Base-by-base conservation (phyloP, 2,888 invertebrate species). In the Mystacides longicornis region DNA sequence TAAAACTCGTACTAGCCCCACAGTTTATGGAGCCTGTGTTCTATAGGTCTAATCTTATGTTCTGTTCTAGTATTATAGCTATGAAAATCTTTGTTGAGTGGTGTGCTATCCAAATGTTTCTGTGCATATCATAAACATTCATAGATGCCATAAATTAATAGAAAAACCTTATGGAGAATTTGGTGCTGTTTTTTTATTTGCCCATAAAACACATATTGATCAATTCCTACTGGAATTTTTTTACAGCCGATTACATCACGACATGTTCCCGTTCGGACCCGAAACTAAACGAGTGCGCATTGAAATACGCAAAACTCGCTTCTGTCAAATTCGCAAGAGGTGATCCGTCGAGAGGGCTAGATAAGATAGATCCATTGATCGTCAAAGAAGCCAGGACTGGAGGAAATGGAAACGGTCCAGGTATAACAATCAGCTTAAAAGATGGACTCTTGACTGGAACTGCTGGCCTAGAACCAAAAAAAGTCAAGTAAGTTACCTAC, bases 221-320 rank as follows among this genome's bases (percentile, higher is more conserved):
- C 31, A 31, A 31, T 31, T 7, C 14, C 7, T 31, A 9, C 51
- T n/a, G n/a, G n/a, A n/a, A n/a, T 20, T 56, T 11, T 19, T 27
- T 68, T 68, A 19, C 65, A 71, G 69, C 69, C 16, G 65, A 66
- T 42, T 71, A 69, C 63, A 66, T 70, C 48, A 63, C 63, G 50
- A 64, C 67, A 18, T 70, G 71, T 60, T 64, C 64, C 23, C 63
- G 63, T 51, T 56, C 64, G 2, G 69, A 69, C 53, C 67, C 69
- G 2, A 63, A 69, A 43, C 61, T 70, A 49, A 67, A 69, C 60
- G 63, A 64, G n/a, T 71, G 71, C 60, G 65, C 59, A 18, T 49
- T 56, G 14, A 47, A 21, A 19, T 18, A 49, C 9, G 60, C 56
- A 4, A 56, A 48, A 23, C 50, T 51, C 7, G 52, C 37, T 1